A percentile compares a stretch with the other conserved stretches of the same genome.
These are phyloP conservation scores for Neuroterus valhalla DNA, from an alignment of 1,140 invertebrate genomes.

Conservation along the genomic window DNA sequence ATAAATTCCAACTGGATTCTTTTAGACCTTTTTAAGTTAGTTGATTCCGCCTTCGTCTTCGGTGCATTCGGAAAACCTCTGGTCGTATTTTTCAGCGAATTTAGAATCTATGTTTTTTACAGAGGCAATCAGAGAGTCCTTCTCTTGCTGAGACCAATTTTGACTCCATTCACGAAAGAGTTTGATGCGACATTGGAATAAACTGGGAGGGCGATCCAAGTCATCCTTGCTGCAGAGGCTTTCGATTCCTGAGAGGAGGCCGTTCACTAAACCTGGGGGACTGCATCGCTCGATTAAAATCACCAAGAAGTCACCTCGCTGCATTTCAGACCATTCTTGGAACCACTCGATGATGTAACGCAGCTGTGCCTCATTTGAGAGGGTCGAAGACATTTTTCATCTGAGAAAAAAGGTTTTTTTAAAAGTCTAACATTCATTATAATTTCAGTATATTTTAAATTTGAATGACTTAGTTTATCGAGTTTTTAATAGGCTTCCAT, in stretches of 20 bases:
- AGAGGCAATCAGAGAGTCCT: slow-evolving; percentile 80
- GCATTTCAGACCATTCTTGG: slow-evolving; percentile 90
- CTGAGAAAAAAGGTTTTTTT: slow-evolving; percentile 44
- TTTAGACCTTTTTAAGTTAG: neutral
- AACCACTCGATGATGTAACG: slow-evolving; percentile 91
- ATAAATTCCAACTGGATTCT: neutral
- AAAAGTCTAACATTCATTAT: slow-evolving; percentile 14
- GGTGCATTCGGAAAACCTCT: slow-evolving; percentile 72
- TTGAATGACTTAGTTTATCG: neutral
- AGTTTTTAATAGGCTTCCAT: no score
- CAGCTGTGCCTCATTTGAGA: slow-evolving; percentile 82
- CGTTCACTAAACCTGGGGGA: slow-evolving; percentile 80
- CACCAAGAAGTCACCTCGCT: slow-evolving; percentile 88
- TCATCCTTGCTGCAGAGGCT: slow-evolving; percentile 80
- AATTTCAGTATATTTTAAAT: neutral
- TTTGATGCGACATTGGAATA: slow-evolving; percentile 93
- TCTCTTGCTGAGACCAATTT: slow-evolving; percentile 86
- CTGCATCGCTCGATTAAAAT: slow-evolving; percentile 82
- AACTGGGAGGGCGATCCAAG: slow-evolving; percentile 82
- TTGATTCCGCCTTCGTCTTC: slow-evolving; percentile 40
- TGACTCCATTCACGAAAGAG: slow-evolving; percentile 90
- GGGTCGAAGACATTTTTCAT: slow-evolving; percentile 68
- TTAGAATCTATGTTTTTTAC: slow-evolving; percentile 82
- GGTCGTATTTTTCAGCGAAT: slow-evolving; percentile 83
- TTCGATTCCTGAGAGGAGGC: slow-evolving; percentile 82